Conservation (phyloP, 2,888 invertebrate species). For the Drosophila fungiperda region DNA sequence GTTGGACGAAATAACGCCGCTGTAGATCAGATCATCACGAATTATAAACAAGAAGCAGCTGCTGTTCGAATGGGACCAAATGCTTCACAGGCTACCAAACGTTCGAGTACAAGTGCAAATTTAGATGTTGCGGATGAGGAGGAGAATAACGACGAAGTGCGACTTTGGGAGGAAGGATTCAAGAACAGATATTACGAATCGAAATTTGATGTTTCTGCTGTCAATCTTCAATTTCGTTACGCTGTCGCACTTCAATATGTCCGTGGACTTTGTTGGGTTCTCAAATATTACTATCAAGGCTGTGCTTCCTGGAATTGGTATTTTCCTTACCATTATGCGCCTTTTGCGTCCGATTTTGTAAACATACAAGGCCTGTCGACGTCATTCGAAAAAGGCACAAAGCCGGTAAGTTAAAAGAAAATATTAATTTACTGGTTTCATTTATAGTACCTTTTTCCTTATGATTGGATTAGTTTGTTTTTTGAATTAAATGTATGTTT, state of each 20-base stretch:
- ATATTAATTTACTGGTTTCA: background rate
- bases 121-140: conserved; percentile 82
- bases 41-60: conserved; percentile 91
- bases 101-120: conserved; percentile 67
- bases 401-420: conserved; percentile 89
- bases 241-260: conserved; percentile 98
- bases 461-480: too few relatives aligned
- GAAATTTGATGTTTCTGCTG: conserved; percentile 92
- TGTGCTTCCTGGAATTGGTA: conserved; percentile 99
- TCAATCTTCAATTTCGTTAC: conserved; percentile 94
- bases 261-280: conserved; percentile 98
- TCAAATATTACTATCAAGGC: conserved; percentile 99
- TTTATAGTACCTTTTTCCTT: background rate
- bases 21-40: conserved; percentile 86
- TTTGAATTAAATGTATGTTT: background rate
- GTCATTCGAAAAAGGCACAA: conserved; percentile 94
- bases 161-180: conserved; percentile 98
- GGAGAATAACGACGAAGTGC: conserved; percentile 85
- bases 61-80: conserved; percentile 85
- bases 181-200: conserved; percentile 99
- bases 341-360: conserved; percentile 99
- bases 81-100: conserved; percentile 33
- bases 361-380: conserved; percentile 94
- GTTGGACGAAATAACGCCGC: conserved; percentile 86
- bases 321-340: conserved; percentile 99